phyloP scores from a whole-genome alignment of 2,888 invertebrate species.

The Holacanthella duospinosa region DNA sequence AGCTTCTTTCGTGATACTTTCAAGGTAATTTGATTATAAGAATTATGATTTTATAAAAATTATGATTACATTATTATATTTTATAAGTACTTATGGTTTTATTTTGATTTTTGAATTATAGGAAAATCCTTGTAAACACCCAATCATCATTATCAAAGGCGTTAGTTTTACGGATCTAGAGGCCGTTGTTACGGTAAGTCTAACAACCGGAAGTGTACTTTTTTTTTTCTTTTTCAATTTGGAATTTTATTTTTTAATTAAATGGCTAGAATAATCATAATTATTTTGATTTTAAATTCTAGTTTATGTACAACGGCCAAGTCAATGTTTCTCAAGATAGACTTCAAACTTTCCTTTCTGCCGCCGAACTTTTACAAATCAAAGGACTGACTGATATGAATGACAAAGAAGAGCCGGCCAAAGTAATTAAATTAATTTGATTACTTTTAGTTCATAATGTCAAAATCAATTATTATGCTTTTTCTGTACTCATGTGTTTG shows the following conservation, averaged over 20 bases:
- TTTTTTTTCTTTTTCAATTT: not conserved
- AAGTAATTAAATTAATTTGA: constrained; percentile 3
- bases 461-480: no score
- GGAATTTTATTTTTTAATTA: no score
- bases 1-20: constrained; percentile 57
- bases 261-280: not conserved
- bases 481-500: no score
- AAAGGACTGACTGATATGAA: constrained; percentile 59
- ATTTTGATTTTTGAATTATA: constrained; percentile 42
- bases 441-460: not conserved
- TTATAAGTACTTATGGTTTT: not conserved
- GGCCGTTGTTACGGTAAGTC: constrained; percentile 53
- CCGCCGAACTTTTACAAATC: constrained; percentile 64
- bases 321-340: constrained; percentile 71
- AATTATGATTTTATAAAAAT: no score
- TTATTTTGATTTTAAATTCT: not conserved
- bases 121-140: constrained; percentile 67
- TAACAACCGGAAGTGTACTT: not conserved
- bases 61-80: not conserved
- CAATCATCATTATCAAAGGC: constrained; percentile 67
- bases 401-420: constrained; percentile 40
- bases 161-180: constrained; percentile 66
- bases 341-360: constrained; percentile 63
- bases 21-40: constrained; percentile 43
- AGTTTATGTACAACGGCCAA: constrained; percentile 70